Evolutionary conservation across 1,140 invertebrate genomes (phyloP).

Genomic region (Drosophila gunungcola): DNA sequence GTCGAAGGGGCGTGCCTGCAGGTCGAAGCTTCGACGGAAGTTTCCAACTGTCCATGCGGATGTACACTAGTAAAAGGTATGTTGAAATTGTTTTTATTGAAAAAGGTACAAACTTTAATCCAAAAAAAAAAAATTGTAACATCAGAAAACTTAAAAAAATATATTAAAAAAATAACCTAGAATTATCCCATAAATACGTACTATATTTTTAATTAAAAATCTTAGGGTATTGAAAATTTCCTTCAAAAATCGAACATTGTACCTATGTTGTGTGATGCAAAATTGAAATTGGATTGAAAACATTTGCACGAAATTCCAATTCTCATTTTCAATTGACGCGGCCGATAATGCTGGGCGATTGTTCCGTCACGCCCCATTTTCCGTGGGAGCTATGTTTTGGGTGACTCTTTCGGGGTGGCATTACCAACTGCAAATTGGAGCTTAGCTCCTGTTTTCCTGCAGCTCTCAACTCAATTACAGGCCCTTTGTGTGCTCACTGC

Average conservation of each 20-base stretch:
- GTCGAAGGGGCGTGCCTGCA: not conserved
- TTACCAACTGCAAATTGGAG: slow-evolving; percentile 46
- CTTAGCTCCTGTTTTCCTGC: slow-evolving; percentile 46
- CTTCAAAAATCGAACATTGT: too few species aligned
- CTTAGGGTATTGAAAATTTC: not conserved
- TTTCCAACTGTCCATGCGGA: too few species aligned
- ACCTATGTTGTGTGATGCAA: slow-evolving; percentile 39
- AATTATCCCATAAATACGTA: too few species aligned
- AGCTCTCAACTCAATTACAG: slow-evolving; percentile 73
- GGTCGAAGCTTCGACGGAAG: slow-evolving; percentile 1
- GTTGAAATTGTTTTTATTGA: too few species aligned
- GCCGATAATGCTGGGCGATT: slow-evolving; percentile 42
- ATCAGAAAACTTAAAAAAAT: too few species aligned
- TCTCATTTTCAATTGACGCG: slow-evolving; percentile 74
- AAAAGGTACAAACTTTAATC: too few species aligned
- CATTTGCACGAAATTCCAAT: slow-evolving; percentile 77
- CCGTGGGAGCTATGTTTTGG: not conserved
- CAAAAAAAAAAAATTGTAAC: too few species aligned
- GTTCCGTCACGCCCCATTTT: slow-evolving; percentile 41
- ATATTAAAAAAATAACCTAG: too few species aligned
- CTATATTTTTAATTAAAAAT: not conserved
- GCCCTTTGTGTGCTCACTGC: slow-evolving; percentile 58
- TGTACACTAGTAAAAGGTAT: not conserved
- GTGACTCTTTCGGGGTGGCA: not conserved
- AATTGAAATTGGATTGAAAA: slow-evolving; percentile 79